Conservation (phyloP, 2,113 vertebrate genomes). For the Dasypus novemcinctus region DNA sequence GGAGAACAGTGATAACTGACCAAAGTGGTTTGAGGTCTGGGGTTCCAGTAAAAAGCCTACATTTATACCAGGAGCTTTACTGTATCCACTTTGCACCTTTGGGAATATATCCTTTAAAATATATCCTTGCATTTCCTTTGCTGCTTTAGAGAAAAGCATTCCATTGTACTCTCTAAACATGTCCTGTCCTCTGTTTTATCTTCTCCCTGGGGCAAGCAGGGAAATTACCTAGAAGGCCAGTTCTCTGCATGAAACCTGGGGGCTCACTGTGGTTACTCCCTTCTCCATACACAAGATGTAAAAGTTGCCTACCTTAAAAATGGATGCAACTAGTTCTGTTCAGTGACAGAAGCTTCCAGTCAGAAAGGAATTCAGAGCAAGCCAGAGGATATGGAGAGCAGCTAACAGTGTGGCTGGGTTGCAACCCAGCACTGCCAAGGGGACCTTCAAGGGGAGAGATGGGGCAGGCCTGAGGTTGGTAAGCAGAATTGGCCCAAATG, state of each 20-base stretch:
- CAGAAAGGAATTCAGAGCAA: neutral
- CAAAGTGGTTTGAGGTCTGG: neutral
- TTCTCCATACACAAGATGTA: neutral
- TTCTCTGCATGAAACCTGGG: neutral
- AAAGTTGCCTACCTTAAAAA: neutral
- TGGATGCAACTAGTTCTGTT: neutral
- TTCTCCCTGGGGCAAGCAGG: neutral
- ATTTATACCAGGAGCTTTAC: neutral
- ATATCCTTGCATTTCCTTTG: neutral
- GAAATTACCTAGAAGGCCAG: neutral
- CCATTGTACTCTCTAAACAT: neutral
- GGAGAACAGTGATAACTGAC: neutral
- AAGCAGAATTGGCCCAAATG: neutral
- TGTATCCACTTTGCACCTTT: neutral
- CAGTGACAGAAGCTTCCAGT: neutral
- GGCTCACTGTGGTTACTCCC: neutral
- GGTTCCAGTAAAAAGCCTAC: neutral
- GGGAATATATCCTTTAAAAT: neutral
- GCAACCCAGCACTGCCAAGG: neutral
- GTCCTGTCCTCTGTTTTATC: neutral
- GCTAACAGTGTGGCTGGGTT: neutral
- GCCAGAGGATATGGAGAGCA: neutral
- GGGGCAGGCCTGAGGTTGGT: neutral
- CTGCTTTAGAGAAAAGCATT: neutral
- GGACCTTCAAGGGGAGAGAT: fast-evolving